Evolutionary conservation across 2,797 vertebrate genomes (phyloP).

Genomic region (Malurus splendens): DNA sequence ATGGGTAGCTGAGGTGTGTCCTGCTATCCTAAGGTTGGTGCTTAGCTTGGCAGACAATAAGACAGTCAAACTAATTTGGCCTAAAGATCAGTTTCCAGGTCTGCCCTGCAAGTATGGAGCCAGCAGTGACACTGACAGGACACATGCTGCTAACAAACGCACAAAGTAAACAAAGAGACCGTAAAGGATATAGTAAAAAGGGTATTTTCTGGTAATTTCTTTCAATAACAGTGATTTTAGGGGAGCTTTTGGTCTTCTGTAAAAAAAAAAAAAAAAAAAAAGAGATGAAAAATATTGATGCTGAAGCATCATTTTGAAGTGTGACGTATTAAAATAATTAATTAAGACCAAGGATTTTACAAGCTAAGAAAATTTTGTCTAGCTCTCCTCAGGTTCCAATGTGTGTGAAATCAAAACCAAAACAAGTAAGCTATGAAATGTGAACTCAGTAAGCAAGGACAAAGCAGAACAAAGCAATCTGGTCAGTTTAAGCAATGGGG

Average conservation of each 20-base stretch:
- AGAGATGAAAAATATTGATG: background rate
- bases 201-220: background rate
- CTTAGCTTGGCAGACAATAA: background rate
- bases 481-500: background rate
- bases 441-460: background rate
- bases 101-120: background rate
- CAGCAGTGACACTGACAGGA: background rate
- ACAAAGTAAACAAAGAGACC: background rate
- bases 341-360: background rate
- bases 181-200: background rate
- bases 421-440: background rate
- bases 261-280: background rate
- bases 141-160: conserved; percentile 4
- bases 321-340: background rate
- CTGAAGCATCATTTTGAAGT: background rate
- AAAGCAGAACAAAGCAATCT: background rate
- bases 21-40: background rate
- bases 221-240: background rate
- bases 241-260: background rate
- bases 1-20: background rate
- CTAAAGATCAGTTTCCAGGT: background rate
- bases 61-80: background rate
- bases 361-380: background rate
- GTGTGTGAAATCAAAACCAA: background rate
- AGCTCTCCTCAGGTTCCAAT: background rate